Evolutionary conservation across 2,797 vertebrate species (phyloP).

Genomic region (Myripristis jacobus): DNA sequence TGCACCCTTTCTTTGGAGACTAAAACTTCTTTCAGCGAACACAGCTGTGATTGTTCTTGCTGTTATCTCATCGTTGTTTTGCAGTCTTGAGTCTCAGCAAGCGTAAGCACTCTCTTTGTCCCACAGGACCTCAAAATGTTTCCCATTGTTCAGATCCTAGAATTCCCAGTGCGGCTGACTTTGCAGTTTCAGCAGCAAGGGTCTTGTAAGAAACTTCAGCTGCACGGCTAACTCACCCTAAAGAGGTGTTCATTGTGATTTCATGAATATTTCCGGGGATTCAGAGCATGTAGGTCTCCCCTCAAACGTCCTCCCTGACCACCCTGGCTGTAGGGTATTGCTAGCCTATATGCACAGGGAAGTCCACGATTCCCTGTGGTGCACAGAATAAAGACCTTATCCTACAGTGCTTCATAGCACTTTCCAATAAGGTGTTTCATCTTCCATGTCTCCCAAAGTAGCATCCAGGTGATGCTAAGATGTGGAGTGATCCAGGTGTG

Average conservation of each 20-base stretch:
- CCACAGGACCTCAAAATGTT: constrained; percentile 42
- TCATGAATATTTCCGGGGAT: constrained; percentile 3
- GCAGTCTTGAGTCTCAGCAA: constrained; percentile 26
- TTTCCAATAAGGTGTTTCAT: background rate
- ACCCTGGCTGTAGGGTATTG: constrained; percentile 6
- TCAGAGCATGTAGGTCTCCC: background rate
- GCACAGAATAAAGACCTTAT: constrained; percentile 2
- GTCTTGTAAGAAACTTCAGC: constrained; percentile 1
- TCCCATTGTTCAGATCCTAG: constrained; percentile 57
- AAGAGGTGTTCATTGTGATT: constrained; percentile 34
- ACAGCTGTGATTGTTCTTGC: constrained; percentile 21
- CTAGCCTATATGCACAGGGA: background rate
- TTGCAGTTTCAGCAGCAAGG: constrained; percentile 31
- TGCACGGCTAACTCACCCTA: constrained; percentile 6
- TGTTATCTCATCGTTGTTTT: constrained; percentile 33
- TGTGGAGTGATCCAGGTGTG: background rate
- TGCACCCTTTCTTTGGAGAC: background rate
- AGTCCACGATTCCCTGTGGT: background rate
- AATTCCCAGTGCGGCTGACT: constrained; percentile 38
- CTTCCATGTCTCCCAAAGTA: background rate
- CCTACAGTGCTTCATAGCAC: background rate
- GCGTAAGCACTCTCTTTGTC: constrained; percentile 52
- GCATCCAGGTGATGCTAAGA: background rate
- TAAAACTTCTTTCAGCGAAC: constrained; percentile 19
- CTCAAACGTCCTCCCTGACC: background rate